phyloP scores from a whole-genome alignment of 2,797 vertebrate species.

The Varecia variegata region DNA sequence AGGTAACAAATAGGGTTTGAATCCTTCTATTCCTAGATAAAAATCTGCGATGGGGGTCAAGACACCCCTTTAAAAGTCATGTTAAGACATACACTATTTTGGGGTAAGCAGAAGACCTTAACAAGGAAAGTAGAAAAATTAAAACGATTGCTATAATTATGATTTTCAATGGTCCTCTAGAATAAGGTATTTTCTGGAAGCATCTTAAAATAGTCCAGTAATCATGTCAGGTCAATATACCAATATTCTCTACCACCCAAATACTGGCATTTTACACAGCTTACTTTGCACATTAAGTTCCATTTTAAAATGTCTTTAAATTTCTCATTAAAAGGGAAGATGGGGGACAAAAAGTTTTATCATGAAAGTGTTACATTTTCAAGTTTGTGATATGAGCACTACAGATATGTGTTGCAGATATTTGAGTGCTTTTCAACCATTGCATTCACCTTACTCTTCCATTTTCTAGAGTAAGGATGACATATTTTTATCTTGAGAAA shows the following conservation, averaged over 20 bases:
- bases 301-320: constrained; percentile 8
- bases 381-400: not conserved
- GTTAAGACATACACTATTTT: constrained; percentile 63
- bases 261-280: constrained; percentile 16
- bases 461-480: not conserved
- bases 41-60: constrained; percentile 70
- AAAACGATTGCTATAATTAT: constrained; percentile 50
- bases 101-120: constrained; percentile 67
- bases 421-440: not conserved
- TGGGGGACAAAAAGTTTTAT: not conserved
- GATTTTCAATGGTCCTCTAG: constrained; percentile 58
- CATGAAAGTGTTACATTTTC: not conserved
- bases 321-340: not conserved
- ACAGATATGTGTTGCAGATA: not conserved
- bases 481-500: not conserved
- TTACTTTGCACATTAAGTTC: not conserved
- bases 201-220: constrained; percentile 56
- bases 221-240: constrained; percentile 14
- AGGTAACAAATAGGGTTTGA: constrained; percentile 78
- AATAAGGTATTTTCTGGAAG: constrained; percentile 41
- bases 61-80: constrained; percentile 69
- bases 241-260: constrained; percentile 48
- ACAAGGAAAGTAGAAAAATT: constrained; percentile 65
- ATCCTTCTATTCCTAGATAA: constrained; percentile 78
- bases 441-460: not conserved